Base-by-base conservation (phyloP, 2,888 invertebrate genomes). In the Pherbina coryleti region DNA sequence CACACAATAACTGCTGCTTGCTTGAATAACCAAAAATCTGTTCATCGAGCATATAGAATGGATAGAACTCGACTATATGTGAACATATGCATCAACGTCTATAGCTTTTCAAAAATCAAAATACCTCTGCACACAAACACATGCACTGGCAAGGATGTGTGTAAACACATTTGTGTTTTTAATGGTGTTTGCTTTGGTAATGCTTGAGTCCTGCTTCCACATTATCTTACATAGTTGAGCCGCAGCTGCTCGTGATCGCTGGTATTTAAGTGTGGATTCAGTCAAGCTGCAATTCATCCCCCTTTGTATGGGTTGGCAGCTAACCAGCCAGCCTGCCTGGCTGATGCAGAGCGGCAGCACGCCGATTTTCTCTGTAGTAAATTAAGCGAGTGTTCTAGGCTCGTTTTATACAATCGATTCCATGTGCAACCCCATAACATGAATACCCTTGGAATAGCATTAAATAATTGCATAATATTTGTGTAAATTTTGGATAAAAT, bases 231-330 rank as follows among this genome's bases (percentile, higher is more conserved):
- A 72, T 44, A 11, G 34, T 60, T 28, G 60, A 60, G 22, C 28
- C 25, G 67, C 75, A 75, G 67, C 75, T 75, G 75, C 75, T 67
- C 28, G 9, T 44, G 74, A 66, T 75, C 67, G 75, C n/a, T 66
- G 66, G 67, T 66, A 67, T 67, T 75, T 53, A 17, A 28, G 19
- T 34, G 53, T 66, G 37, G 22, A 55, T 55, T 49, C 37, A 66
- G 31, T 66, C 51, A 53, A 67, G 75, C 62, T 74, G 73, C 75
- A n/a, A 22, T 66, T 75, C 75, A 53, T 55, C 66, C 66, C 69
- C 75, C 64, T 22, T 25, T 25, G 53, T 25, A 44, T 66, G 25
- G 19, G 55, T 55, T 7, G 8, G 1, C 19, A 22, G 19, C 55
- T 17, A 19, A 5, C 8, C 17, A 19, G 53, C 9, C 53, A 53